These are phyloP conservation scores for Eristalis pertinax DNA, from an alignment of 2,888 invertebrate genomes.

Conservation along the genomic window DNA sequence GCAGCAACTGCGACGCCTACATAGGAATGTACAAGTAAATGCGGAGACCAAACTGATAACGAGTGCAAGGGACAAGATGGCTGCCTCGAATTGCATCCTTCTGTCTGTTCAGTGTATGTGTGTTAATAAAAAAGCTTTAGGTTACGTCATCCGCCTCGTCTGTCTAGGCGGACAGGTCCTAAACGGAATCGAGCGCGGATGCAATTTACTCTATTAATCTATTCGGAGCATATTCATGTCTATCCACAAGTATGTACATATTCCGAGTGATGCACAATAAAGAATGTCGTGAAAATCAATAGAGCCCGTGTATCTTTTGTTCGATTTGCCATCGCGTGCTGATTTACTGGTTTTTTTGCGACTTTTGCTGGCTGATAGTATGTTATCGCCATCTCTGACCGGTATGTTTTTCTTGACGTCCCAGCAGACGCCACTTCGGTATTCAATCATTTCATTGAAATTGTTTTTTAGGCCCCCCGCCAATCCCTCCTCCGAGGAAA, in stretches of 20 bases:
- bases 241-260: not conserved
- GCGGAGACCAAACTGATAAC: not conserved
- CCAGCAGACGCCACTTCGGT: too few relatives aligned
- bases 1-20: slow-evolving; percentile 76
- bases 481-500: too few relatives aligned
- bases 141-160: not conserved
- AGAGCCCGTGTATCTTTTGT: not conserved
- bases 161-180: not conserved
- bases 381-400: too few relatives aligned
- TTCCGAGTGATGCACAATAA: not conserved
- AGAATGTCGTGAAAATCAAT: not conserved
- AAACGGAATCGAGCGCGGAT: not conserved
- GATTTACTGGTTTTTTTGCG: not conserved
- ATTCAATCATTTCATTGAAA: too few relatives aligned
- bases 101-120: not conserved
- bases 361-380: not conserved
- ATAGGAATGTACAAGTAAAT: slow-evolving; percentile 75
- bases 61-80: not conserved
- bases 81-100: not conserved
- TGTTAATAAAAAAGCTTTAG: not conserved
- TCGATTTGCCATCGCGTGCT: not conserved
- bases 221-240: not conserved
- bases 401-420: too few relatives aligned
- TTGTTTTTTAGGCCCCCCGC: too few relatives aligned
- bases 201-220: not conserved